Percentiles rank a stretch among this genome's conserved stretches.
These are phyloP conservation scores for Dunckerocampus dactyliophorus DNA, from an alignment of 2,113 vertebrate species.

Conservation along the genomic window DNA sequence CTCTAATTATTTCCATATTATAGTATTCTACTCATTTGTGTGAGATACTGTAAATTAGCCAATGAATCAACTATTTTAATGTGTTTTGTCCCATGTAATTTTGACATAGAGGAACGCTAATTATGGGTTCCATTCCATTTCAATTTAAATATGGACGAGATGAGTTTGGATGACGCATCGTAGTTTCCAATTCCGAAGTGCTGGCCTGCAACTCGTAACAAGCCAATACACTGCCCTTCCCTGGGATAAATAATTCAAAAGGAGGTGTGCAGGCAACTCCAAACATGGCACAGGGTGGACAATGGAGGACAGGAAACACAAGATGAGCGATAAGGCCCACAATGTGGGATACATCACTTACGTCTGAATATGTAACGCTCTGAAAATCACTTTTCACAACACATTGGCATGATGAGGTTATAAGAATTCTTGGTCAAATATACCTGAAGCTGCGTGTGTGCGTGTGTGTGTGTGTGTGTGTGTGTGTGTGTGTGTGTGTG, in stretches of 20 bases:
- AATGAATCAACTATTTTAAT: too few relatives aligned
- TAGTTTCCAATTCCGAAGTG: too few relatives aligned
- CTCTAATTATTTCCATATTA: too few relatives aligned
- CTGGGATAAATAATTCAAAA: slow-evolving; percentile 65
- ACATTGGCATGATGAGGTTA: not conserved
- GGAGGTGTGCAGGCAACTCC: slow-evolving; percentile 44
- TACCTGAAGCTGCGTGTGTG: too few relatives aligned
- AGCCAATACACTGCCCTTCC: slow-evolving; percentile 35
- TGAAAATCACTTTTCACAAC: slow-evolving; percentile 2
- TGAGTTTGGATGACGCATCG: too few relatives aligned
- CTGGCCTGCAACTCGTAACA: slow-evolving; percentile 4
- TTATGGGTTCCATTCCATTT: too few relatives aligned
- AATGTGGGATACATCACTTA: slow-evolving; percentile 28
- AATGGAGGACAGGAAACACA: slow-evolving; percentile 21
- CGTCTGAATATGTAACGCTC: slow-evolving; percentile 17
- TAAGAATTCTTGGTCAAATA: too few relatives aligned
- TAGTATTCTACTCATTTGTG: too few relatives aligned
- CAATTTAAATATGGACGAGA: too few relatives aligned
- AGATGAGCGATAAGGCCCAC: not conserved
- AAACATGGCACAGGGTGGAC: slow-evolving; percentile 25
- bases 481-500: not conserved
- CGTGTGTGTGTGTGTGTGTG: not conserved
- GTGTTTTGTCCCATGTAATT: too few relatives aligned
- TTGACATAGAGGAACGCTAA: too few relatives aligned
- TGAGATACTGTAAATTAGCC: too few relatives aligned